Conservation (phyloP, 2,113 vertebrate species). For the Actinemys pallida region DNA sequence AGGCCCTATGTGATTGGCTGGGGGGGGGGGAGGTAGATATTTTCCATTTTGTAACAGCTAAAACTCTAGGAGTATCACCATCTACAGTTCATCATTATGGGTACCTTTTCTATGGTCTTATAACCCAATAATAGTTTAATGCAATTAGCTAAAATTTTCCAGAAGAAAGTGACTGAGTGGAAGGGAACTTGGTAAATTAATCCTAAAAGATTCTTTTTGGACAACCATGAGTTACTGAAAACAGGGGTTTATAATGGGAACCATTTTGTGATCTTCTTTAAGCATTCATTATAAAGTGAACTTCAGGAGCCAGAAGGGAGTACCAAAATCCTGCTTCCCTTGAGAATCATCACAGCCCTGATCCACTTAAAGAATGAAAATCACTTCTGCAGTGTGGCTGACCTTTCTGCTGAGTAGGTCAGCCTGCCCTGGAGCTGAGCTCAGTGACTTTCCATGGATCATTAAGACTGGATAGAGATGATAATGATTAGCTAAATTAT, state of each 20-base stretch:
- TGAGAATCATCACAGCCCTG: not conserved
- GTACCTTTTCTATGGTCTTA: rapidly evolving
- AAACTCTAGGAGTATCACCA: not conserved
- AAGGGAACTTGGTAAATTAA: not conserved
- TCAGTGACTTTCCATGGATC: slow-evolving; percentile 64
- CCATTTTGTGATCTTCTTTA: not conserved
- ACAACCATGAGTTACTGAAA: not conserved
- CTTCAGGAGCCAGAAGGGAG: not conserved
- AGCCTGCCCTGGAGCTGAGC: slow-evolving; percentile 45
- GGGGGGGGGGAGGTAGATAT: not conserved
- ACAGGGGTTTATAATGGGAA: not conserved
- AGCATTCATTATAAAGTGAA: not conserved
- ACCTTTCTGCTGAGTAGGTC: slow-evolving; percentile 23
- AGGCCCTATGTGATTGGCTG: not conserved
- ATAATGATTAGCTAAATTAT: slow-evolving; percentile 71
- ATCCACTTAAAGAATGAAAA: not conserved
- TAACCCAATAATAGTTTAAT: not conserved
- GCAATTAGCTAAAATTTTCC: not conserved
- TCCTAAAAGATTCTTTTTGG: not conserved
- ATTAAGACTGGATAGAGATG: slow-evolving; percentile 49
- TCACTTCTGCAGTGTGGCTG: not conserved
- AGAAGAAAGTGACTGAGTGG: not conserved
- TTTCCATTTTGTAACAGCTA: not conserved
- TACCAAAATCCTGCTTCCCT: not conserved
- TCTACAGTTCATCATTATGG: not conserved